These are phyloP conservation scores for Andrena trimmerana DNA, from an alignment of 2,888 invertebrate genomes.

Conservation along the genomic window DNA sequence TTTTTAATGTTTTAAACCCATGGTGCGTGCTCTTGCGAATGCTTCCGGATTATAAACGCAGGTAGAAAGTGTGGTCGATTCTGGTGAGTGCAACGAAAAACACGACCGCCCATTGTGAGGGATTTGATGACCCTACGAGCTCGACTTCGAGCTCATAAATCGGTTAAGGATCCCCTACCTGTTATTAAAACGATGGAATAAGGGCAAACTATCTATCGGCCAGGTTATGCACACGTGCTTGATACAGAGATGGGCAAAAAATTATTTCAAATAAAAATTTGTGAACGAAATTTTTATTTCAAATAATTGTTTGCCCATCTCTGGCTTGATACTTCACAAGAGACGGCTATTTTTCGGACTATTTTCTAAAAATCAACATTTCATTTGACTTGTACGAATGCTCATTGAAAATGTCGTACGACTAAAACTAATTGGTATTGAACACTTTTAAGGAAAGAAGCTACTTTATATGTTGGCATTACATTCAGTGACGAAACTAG, in stretches of 20 bases:
- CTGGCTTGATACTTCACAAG: slow-evolving; percentile 1
- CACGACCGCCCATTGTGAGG: slow-evolving; percentile 74
- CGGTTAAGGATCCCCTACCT: slow-evolving; percentile 68
- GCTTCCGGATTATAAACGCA: slow-evolving; percentile 75
- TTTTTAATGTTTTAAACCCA: slow-evolving; percentile 45
- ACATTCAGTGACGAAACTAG: no score
- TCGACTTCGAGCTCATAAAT: slow-evolving; percentile 66
- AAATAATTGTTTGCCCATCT: no score
- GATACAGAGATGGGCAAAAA: not conserved
- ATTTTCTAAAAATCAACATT: not conserved
- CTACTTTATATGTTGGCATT: no score
- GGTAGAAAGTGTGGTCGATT: slow-evolving; percentile 69
- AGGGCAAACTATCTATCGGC: slow-evolving; percentile 31
- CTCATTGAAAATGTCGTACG: no score
- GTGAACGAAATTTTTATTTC: no score
- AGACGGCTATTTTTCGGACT: not conserved
- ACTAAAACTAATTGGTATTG: no score
- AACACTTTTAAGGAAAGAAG: no score
- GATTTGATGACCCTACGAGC: slow-evolving; percentile 56
- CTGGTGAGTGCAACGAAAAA: slow-evolving; percentile 71
- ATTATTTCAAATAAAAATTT: no score
- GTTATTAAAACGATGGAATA: slow-evolving; percentile 50
- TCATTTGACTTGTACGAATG: not conserved
- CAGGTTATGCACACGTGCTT: not conserved
- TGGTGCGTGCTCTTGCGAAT: slow-evolving; percentile 76